Evolutionary conservation across 2,888 invertebrate genomes (phyloP), one percentile per base, ranked within the genome.

Genomic region (Iselma pallidipennis): DNA sequence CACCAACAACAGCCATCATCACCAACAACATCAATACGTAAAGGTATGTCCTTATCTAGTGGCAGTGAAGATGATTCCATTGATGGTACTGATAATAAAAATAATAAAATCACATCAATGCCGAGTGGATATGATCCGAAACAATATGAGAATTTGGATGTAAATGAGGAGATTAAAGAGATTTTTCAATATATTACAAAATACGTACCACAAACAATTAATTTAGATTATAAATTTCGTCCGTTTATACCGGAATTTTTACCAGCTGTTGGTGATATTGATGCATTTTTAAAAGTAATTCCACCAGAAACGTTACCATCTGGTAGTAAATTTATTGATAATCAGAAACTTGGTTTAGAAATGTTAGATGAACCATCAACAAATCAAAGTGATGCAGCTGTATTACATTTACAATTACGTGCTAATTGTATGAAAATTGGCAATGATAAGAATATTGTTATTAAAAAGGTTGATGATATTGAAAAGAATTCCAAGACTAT

Each of bases 261-360:
- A 71, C 98, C 99, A 7, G 95, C 97, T 0, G 97, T 99, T 50
- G 99, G 99, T 0, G 98, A 99, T 81, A 96, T 98, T 70, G 99
- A 99, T 82, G 96, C 97, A 2, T 98, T 99, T 82, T 87, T 99
- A 42, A 99, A 98, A 84, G 92, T 97, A 1, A 84, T 87, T 49
- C 87, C 95, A 21, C 98, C 98, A 0, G 91, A 94, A 71, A 85
- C 82, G 2, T 81, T 84, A 28, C 61, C 80, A 48, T 70, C 70
- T 23, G 77, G 76, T 6, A 78, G 80, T 57, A 33, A 66, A 51
- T 74, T 76, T 55, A 70, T 74, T 50, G 67, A 68, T 9, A 71
- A 74, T 59, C 68, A 76, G 59, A 79, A 87, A 81, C 69, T 84
- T 4, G 92, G 95, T 7, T 79, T 95, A 57, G 85, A 85, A 0